phyloP scores from a whole-genome alignment of 2,797 vertebrate species.

The Darevskia nairensis region DNA sequence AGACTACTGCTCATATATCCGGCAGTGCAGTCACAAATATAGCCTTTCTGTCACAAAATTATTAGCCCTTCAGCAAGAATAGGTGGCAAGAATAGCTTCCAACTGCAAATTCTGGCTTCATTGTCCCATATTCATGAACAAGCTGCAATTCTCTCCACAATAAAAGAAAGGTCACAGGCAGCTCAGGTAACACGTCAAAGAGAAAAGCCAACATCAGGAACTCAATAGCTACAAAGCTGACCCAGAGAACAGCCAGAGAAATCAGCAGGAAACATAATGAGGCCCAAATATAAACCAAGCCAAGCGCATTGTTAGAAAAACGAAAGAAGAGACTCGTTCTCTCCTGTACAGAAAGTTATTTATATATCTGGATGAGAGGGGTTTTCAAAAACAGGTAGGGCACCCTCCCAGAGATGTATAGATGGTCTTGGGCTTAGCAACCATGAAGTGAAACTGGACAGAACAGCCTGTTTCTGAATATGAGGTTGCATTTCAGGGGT shows the following conservation, averaged over 20 bases:
- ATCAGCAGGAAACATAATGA: neutral
- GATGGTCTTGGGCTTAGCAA: conserved; percentile 33
- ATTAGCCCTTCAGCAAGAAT: neutral
- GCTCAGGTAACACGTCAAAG: neutral
- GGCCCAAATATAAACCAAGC: neutral
- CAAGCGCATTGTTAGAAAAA: conserved; percentile 2
- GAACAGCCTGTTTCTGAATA: too few relatives aligned
- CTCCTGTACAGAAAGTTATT: neutral
- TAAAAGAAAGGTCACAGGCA: neutral
- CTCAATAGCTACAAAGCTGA: rapidly evolving
- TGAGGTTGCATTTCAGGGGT: neutral
- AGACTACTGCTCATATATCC: too few relatives aligned
- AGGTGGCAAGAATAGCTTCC: neutral
- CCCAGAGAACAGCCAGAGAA: neutral
- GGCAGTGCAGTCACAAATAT: neutral
- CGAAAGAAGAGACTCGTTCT: neutral
- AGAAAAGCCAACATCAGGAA: neutral
- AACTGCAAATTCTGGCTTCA: neutral
- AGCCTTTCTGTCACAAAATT: neutral
- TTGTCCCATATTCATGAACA: neutral
- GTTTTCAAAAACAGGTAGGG: neutral
- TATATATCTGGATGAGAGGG: rapidly evolving
- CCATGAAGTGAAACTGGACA: neutral
- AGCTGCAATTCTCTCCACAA: neutral
- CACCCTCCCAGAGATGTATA: neutral